Base-by-base conservation (phyloP, 2,113 vertebrate genomes). In the Myiopsitta monachus region DNA sequence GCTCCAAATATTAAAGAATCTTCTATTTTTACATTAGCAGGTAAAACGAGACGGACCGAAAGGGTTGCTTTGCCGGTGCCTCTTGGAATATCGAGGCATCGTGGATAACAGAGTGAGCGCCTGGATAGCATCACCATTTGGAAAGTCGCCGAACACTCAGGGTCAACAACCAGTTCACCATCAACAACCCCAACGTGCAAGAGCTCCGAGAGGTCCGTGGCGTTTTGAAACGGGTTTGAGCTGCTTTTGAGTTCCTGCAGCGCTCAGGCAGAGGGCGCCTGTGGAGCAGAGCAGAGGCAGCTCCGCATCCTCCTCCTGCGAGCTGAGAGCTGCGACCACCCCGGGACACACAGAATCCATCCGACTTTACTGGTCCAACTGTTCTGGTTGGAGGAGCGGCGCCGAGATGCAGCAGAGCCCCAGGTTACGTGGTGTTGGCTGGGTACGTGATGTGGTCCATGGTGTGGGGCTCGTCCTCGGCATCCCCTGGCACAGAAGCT, bases 221-320 rank as follows among this genome's bases (percentile, higher is more conserved):
- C 23, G 3, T 46, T 91, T 70, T 70, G 52, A 46, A 77, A 21
- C 18, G 17, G 33, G n/a, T 69, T 90, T 57, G 17, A 38, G 38
- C 70, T 54, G 81, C 3, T 28, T n/a, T 79, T 85, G 47, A 69
- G 44, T 41, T 61, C 80, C 96, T 79, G 82, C 76, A 82, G 87
- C 19, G 13, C 33, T 55, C 93, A 28, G 92, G 49, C 83, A 97
- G 97, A 96, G 94, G 95, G 96, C 72, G 77, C 89, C 55, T 30
- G 91, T 55, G 67, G 30, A 83, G 76, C 83, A 30, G 61, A 63
- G 76, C 57, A 23, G 57, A 24, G 33, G 57, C 57, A 59, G 57
- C 57, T 23, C 23, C 2, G 18, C 8, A 2, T 28, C 21, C 15
- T 38, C 7, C 10, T 10, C 27, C 21, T 23, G 21, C 7, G 54